Evolutionary conservation across 2,888 invertebrate species (phyloP), one percentile per base, ranked within the genome.

Genomic region (Amphipyra tragopoginis): DNA sequence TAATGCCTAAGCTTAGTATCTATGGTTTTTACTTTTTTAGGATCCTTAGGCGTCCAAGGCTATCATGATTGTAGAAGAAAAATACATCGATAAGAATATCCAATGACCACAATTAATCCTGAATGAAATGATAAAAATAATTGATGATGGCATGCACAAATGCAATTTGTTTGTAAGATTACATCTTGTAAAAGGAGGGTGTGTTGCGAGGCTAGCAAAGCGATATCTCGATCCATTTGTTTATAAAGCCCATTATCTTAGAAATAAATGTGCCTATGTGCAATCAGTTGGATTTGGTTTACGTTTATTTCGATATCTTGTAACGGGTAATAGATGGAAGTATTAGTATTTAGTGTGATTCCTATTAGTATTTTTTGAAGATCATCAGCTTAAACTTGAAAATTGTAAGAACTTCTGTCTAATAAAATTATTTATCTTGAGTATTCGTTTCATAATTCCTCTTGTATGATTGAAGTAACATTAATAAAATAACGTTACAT

Each of bases 141-240:
- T 83, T 80, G 79, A 88, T 86, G 85, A 72, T 72, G 64, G 69
- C 60, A 63, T 64, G 77, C 78, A 58, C 75, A 72, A 81, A 79
- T 81, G 86, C 85, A 84, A 90, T 90, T 88, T 85, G 85, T 87
- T 82, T 80, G 59, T 60, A 60, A 79, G 86, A 87, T 85, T 83
- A 76, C 79, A 79, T 83, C 80, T 75, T 80, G 80, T 74, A 80
- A 84, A 82, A 76, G 76, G 75, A 80, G 77, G 72, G 62, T 62
- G 60, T 63, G 57, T 73, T 75, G 75, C 65, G 62, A 57, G 62
- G 26, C 68, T 56, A 67, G 63, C 68, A 53, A 53, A 51, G 64
- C 67, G 73, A 66, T 80, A 86, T 87, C 86, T 83, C 71, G 64
- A 73, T 71, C 81, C 84, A 89, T 88, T 89, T 86, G 82, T 90